These are phyloP conservation scores for Chymomyza procnemis DNA, from an alignment of 2,888 invertebrate species.

Conservation along the genomic window DNA sequence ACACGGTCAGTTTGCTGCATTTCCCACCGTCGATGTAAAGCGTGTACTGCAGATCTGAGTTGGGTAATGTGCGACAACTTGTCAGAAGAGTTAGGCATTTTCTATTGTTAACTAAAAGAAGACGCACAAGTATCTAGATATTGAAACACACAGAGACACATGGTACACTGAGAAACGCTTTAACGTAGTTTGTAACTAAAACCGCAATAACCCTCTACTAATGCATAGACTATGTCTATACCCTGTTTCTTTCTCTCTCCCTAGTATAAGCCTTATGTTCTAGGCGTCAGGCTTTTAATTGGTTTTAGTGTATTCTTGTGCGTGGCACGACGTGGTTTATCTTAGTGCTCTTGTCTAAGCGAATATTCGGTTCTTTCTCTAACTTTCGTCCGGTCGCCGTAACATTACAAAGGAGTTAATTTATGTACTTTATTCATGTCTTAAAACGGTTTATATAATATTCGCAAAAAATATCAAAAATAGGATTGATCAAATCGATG, in stretches of 20 bases:
- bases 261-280: conserved; percentile 17
- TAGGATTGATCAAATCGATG: too few species aligned
- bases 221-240: not conserved
- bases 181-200: not conserved
- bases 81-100: not conserved
- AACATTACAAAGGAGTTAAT: not conserved
- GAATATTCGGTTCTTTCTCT: not conserved
- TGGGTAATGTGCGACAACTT: not conserved
- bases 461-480: too few species aligned
- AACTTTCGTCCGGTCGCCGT: not conserved
- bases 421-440: not conserved
- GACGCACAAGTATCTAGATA: conserved; percentile 13
- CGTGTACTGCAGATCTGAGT: conserved; percentile 69
- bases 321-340: conserved; percentile 7
- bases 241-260: not conserved
- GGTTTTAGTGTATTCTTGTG: conserved; percentile 3
- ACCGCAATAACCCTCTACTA: not conserved
- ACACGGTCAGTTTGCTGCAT: conserved; percentile 74
- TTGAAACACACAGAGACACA: not conserved
- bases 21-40: conserved; percentile 77
- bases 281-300: conserved; percentile 15
- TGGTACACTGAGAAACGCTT: conserved; percentile 1
- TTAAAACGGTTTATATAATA: not conserved
- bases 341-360: not conserved
- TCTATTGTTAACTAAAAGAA: not conserved